Conservation (phyloP, 2,797 vertebrate species). For the Mormyrus hasselquistii region DNA sequence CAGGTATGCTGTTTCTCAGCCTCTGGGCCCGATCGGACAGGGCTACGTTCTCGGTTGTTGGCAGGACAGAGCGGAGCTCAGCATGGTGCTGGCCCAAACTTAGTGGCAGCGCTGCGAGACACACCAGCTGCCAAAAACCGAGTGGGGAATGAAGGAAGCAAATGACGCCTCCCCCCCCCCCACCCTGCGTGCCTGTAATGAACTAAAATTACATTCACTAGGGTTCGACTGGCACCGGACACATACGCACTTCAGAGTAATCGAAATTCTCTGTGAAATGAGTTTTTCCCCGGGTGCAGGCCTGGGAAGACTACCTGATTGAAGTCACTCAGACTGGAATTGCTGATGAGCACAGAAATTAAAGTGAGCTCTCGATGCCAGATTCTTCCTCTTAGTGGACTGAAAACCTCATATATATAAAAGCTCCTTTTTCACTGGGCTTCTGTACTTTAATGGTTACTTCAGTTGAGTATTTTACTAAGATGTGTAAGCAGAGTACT, state of each 20-base stretch:
- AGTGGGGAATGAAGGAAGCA: background rate
- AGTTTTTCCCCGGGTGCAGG: background rate
- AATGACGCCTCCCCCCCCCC: background rate
- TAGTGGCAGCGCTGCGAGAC: background rate
- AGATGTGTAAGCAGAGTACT: background rate
- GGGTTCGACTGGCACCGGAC: background rate
- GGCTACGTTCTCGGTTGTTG: background rate
- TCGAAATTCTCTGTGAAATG: constrained; percentile 11
- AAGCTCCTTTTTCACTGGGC: background rate
- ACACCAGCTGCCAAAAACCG: background rate
- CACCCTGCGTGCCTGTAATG: background rate
- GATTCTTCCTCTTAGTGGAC: background rate
- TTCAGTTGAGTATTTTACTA: background rate
- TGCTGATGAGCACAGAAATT: background rate
- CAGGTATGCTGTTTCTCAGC: constrained; percentile 58
- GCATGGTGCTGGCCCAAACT: background rate
- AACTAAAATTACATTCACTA: constrained; percentile 6
- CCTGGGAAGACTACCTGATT: background rate
- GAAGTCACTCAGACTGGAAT: background rate
- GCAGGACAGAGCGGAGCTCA: background rate
- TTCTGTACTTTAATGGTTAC: background rate
- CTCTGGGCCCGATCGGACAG: background rate
- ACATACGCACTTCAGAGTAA: background rate
- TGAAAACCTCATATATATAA: background rate
- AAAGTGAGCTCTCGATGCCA: background rate